Evolutionary conservation across 2,113 vertebrate species (phyloP), one percentile per base, ranked within the genome.

Genomic region (Pipra filicauda): DNA sequence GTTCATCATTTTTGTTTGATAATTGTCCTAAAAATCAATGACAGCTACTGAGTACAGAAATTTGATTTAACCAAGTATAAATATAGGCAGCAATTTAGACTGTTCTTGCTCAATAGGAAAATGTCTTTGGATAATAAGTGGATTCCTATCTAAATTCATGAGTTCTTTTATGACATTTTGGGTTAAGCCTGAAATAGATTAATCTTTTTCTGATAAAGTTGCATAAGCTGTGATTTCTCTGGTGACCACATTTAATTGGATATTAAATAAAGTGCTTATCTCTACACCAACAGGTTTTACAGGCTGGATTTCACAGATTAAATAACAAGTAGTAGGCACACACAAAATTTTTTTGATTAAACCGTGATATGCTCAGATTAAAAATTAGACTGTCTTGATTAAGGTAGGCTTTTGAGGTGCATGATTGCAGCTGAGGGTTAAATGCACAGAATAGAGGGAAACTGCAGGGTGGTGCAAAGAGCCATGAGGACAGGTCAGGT

Each of bases 101-200:
- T 97, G 88, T 94, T 97, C 95, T 95, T 96, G 86, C 88, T 97
- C 89, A 95, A 69, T 97, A 97, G 97, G 96, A 97, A 97, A 97
- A 98, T 97, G 96, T 97, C 97, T 98, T 98, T 94, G 97, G 96
- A 97, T 98, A 98, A 97, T 98, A 98, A 97, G 97, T 97, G 97
- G 97, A 98, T 98, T 98, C 96, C 98, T 98, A 98, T 98, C 97
- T 98, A 98, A 98, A 98, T 98, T 98, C 98, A 98, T 98, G 98
- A 98, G 98, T 97, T 98, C 95, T 97, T 97, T 96, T 97, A 97
- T 97, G 97, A 98, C 97, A 98, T 98, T 97, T 95, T 97, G 95
- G 95, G 96, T 97, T 98, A 98, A 98, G 97, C 96, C 96, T 97
- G 97, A 98, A 98, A 98, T 97, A 97, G 97, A 98, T 98, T 98